Base-by-base conservation (phyloP, 2,888 invertebrate genomes). In the Andrena fulva region DNA sequence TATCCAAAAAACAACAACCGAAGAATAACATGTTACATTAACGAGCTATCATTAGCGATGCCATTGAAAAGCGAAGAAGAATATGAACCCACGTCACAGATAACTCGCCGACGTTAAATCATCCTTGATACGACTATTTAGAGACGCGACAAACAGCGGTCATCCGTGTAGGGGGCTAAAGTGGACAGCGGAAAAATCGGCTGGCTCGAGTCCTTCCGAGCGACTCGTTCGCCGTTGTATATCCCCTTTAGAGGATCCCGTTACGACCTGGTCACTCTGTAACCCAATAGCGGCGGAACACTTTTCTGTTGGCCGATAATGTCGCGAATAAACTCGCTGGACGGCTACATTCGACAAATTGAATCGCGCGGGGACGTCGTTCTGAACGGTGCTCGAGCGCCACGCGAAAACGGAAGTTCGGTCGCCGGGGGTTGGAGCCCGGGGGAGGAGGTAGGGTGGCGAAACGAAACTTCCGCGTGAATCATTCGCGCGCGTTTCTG, bases 211-310 rank as follows among this genome's bases (percentile, higher is more conserved):
- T 69, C 74, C 67, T 80, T 85, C 83, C 85, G 70, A 71, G 64
- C 76, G 66, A 75, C 67, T 77, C 83, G 74, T 70, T 71, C 74
- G 29, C 74, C 69, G 59, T 82, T 68, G 87, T 83, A 86, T 82
- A 88, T 87, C 87, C 87, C 86, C 87, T 88, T 88, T 88, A 88
- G 83, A 88, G 87, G 69, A 84, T 88, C 82, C 78, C 64, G 82
- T 88, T 88, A 82, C 84, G 80, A 85, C 80, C 77, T 54, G 80
- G 82, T 78, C 79, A 86, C 80, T 74, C 72, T 77, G 82, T 82
- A 86, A 87, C 79, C 78, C 75, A 82, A 87, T 87, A 85, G 80
- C 76, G 62, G 33, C 54, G 74, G 85, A 27, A 87, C 87, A 79
- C 84, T 84, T 84, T 78, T 85, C 80, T 69, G 72, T 31, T 75